Evolutionary conservation across 2,113 vertebrate species (phyloP).

Genomic region (Otus sunia): DNA sequence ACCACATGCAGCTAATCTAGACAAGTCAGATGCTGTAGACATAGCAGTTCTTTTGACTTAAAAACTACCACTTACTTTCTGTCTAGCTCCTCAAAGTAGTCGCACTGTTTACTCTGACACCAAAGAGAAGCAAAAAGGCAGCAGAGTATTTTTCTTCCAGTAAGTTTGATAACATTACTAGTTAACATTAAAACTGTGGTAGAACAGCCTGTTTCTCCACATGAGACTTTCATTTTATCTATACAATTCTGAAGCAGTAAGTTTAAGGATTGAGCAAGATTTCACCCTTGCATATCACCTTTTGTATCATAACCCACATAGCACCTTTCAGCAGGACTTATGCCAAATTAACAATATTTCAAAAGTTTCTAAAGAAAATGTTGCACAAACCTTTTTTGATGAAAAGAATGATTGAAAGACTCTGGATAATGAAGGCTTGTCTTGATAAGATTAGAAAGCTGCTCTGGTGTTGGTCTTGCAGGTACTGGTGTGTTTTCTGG

Average conservation of each 20-base stretch:
- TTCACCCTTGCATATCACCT: background rate
- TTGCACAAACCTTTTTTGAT: constrained; percentile 83
- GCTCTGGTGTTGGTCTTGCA: constrained; percentile 80
- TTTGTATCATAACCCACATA: background rate
- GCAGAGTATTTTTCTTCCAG: background rate
- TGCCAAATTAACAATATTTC: background rate
- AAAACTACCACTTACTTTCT: background rate
- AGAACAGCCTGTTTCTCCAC: background rate
- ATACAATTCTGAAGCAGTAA: background rate
- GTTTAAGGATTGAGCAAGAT: background rate
- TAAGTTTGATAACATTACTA: background rate
- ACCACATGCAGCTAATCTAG: background rate
- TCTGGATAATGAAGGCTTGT: constrained; percentile 93
- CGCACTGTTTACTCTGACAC: background rate
- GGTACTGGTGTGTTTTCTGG: constrained; percentile 81
- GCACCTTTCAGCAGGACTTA: background rate
- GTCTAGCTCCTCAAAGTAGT: background rate
- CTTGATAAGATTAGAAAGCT: constrained; percentile 93
- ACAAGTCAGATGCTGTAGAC: background rate
- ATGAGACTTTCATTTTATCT: background rate
- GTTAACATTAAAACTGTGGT: background rate
- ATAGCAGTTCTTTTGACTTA: background rate
- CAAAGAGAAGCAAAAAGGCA: background rate
- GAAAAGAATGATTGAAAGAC: constrained; percentile 87
- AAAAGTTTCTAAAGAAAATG: background rate